Base-by-base conservation (phyloP, 2,797 vertebrate species). In the Urocyon cinereoargenteus region DNA sequence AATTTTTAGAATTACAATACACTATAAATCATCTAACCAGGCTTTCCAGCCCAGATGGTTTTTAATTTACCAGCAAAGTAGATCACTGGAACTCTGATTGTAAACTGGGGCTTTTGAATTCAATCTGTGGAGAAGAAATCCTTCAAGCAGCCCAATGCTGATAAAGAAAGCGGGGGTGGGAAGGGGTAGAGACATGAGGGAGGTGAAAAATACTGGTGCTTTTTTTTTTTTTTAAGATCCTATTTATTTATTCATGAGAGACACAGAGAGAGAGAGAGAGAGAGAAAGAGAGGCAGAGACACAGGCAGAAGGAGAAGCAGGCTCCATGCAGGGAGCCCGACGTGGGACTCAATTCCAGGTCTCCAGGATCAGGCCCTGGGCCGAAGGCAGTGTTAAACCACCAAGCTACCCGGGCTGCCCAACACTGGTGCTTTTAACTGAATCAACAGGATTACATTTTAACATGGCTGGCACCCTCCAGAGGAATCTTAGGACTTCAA, bases 11-110 rank as follows among this genome's bases (percentile, higher is more conserved):
- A 70, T 88, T 59, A 73, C 57, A 96, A 95, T 96, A 96, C 59
- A 84, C 85, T 95, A 14, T 97, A 98, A 98, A 97, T 97, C 92
- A 97, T 97, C 87, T 92, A 97, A 91, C 94, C 64, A 96, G 95
- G 66, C 28, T 95, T 89, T 96, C 72, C 62, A 98, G 72, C 91
- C 96, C 97, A 98, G 97, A 98, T 97, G 98, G 97, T 91, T 98
- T 98, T 98, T 98, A 97, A 98, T 98, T 98, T 98, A 96, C 92
- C 96, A 97, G 97, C 86, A 97, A 98, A 96, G 94, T 97, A 97
- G 86, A 97, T 98, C 87, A 97, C 88, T 97, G 59, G 62, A 98
- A 97, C 81, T 93, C 97, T 97, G 96, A 89, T 97, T 97, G 94
- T 93, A 97, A 98, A 98, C 77, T 49, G 96, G 70, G 11, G 5